Conservation (phyloP, 2,113 vertebrate genomes). For the Larimichthys crocea region DNA sequence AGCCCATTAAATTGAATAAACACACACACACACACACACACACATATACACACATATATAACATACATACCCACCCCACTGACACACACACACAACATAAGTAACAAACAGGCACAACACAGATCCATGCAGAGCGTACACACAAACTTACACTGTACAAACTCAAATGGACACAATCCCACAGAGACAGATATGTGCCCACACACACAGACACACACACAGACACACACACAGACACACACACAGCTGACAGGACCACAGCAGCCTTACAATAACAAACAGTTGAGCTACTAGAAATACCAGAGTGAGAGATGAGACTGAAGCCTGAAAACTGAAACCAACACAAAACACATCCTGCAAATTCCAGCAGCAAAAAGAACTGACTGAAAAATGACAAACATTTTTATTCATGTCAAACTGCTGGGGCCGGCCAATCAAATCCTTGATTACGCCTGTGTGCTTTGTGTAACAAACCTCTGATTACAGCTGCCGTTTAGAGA, state of each 20-base stretch:
- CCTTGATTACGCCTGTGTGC: slow-evolving; percentile 25
- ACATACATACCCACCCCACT: slow-evolving; percentile 18
- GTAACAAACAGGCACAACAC: slow-evolving; percentile 26
- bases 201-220: slow-evolving; percentile 47
- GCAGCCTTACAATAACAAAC: slow-evolving; percentile 78
- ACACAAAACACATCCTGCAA: slow-evolving; percentile 57
- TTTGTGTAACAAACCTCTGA: slow-evolving; percentile 29
- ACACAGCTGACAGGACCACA: slow-evolving; percentile 78
- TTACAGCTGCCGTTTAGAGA: not conserved
- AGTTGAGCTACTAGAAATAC: slow-evolving; percentile 82
- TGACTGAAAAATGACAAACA: slow-evolving; percentile 55
- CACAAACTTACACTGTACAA: slow-evolving; percentile 45
- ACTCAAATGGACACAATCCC: slow-evolving; percentile 37
- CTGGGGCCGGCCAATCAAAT: slow-evolving; percentile 10
- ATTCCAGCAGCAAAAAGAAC: slow-evolving; percentile 58
- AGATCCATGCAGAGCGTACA: slow-evolving; percentile 27
- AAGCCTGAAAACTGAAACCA: slow-evolving; percentile 66
- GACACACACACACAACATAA: slow-evolving; percentile 14
- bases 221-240: slow-evolving; percentile 30
- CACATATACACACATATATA: slow-evolving; percentile 3
- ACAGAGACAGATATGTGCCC: slow-evolving; percentile 34
- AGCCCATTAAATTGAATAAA: slow-evolving; percentile 55
- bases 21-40: slow-evolving; percentile 15
- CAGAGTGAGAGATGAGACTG: slow-evolving; percentile 57
- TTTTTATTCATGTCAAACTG: slow-evolving; percentile 55